Evolutionary conservation across 1,140 invertebrate genomes (phyloP), one percentile per base, ranked within the genome.

Genomic region (Babylonia areolata): DNA sequence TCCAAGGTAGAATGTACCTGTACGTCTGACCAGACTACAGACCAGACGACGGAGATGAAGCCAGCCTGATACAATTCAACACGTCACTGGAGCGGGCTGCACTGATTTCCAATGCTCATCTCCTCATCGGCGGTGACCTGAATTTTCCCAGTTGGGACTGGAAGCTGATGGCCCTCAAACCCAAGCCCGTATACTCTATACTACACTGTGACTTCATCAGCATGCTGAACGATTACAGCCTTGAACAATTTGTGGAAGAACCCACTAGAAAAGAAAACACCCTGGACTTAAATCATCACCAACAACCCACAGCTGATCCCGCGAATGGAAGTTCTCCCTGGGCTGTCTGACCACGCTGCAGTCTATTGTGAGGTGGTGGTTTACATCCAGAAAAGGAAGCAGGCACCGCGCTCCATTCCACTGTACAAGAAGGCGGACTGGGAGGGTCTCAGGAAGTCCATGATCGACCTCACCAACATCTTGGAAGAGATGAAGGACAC

Each of bases 111-210:
- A 3, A 69, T 6, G 58, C 58, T 28, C 58, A 69, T 69, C 58
- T 69, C 23, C 58, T 69, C 23, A 69, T 69, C 20, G 51, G 64
- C 35, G 82, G 82, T 28, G 77, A 78, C 33, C 33, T 78, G 1
- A 78, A 9, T 33, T 75, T 78, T 78, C 77, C 77, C 77, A 78
- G 77, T 23, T 42, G 35, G 77, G 77, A 42, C 17, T 78, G 35
- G 77, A 23, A 78, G 1, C 17, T 28, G 37, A 42, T 40, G 1
- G 23, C 35, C 77, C 23, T 2, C 35, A 23, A 3, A 78, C 3
- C 77, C 77, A n/a, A 78, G 40, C 28, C 20, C 31, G 23, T 33
- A 0, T 42, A 40, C 40, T 17, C 77, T 6, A 35, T 17, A 20
- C 77, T 78, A 6, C 77, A 78, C 40, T 28, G 33, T 17, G 77